These are phyloP conservation scores for Aix galericulata DNA, from an alignment of 2,113 vertebrate species.

Conservation along the genomic window DNA sequence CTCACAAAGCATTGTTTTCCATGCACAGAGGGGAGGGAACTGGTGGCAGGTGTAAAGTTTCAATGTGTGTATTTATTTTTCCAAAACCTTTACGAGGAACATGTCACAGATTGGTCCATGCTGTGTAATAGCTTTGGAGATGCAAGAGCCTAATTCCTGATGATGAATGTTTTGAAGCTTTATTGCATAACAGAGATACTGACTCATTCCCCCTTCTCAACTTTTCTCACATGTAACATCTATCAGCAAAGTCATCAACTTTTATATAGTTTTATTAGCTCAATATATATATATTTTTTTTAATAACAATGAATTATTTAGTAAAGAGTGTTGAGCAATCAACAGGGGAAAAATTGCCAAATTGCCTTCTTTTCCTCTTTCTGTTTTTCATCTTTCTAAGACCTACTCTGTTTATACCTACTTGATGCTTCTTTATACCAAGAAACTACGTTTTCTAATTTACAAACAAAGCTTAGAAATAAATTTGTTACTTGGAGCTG, in stretches of 20 bases:
- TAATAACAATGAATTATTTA: not conserved
- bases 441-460: not conserved
- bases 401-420: not conserved
- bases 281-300: not conserved
- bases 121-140: slow-evolving; percentile 58
- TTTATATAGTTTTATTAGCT: not conserved
- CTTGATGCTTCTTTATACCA: not conserved
- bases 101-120: not conserved
- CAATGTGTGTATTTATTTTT: not conserved
- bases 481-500: not conserved
- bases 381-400: not conserved
- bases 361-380: not conserved
- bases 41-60: slow-evolving; percentile 24
- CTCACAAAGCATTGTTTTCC: not conserved
- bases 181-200: slow-evolving; percentile 55
- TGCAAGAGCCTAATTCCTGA: slow-evolving; percentile 60
- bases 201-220: slow-evolving; percentile 55
- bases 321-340: not conserved
- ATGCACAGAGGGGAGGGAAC: not conserved
- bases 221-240: slow-evolving; percentile 38
- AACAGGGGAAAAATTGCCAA: not conserved
- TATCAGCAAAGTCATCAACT: slow-evolving; percentile 35
- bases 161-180: slow-evolving; percentile 62
- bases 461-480: not conserved
- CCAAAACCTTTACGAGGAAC: not conserved